Conservation (phyloP, 53 echinoderm and acorn worm genomes). For the Holothuria scabra region DNA sequence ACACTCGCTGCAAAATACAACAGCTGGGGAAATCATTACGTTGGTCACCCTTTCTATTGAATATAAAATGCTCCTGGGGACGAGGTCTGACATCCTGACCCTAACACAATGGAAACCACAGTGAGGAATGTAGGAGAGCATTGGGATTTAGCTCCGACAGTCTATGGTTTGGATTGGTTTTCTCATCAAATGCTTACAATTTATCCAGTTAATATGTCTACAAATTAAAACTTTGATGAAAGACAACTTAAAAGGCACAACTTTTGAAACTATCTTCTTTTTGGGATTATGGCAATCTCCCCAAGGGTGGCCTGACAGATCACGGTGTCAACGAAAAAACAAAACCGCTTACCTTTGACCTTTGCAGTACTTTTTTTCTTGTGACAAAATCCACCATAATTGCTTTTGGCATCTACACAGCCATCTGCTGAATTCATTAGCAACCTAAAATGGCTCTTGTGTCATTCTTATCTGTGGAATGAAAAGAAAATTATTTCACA, state of each 20-base stretch:
- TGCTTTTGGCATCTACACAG: slow-evolving; percentile 29
- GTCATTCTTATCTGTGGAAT: slow-evolving; percentile 15
- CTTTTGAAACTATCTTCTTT: slow-evolving; percentile 1
- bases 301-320: slow-evolving; percentile 32
- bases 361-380: slow-evolving; percentile 23
- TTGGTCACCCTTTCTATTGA: slow-evolving; percentile 37
- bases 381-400: slow-evolving; percentile 28
- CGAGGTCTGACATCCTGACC: slow-evolving; percentile 9
- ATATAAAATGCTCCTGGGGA: not conserved
- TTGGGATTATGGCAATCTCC: slow-evolving; percentile 12
- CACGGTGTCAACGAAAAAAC: slow-evolving; percentile 15
- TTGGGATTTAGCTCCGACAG: not conserved
- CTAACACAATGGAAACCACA: not conserved
- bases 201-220: slow-evolving; percentile 24
- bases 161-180: slow-evolving; percentile 25
- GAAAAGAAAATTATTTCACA: slow-evolving; percentile 29
- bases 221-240: slow-evolving; percentile 40
- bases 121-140: not conserved
- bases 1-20: not conserved
- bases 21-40: slow-evolving; percentile 14
- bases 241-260: slow-evolving; percentile 2
- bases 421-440: slow-evolving; percentile 34
- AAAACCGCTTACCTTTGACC: slow-evolving; percentile 42
- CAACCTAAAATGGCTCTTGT: not conserved
- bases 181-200: slow-evolving; percentile 9